phyloP scores from a whole-genome alignment of 1,140 invertebrate species.

The Geopemphigus sp. region DNA sequence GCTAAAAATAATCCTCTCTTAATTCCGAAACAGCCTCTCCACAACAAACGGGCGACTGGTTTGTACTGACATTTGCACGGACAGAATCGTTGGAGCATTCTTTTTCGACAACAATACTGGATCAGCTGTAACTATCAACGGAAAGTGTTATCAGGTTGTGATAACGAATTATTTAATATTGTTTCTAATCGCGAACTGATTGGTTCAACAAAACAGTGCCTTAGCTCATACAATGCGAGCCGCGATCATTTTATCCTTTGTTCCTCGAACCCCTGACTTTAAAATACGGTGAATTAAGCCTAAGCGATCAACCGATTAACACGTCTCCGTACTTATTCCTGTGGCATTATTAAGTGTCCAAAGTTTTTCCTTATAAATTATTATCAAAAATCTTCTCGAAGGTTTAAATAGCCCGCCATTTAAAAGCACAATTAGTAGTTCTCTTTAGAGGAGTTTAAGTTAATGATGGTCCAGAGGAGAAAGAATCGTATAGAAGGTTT shows the following conservation, averaged over 20 bases:
- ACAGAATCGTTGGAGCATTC: constrained; percentile 50
- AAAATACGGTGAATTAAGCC: constrained; percentile 52
- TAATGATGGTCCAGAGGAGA: too few relatives aligned
- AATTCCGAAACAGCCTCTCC: constrained; percentile 54
- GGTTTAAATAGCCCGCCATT: too few relatives aligned
- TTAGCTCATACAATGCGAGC: constrained; percentile 53
- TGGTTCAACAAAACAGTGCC: constrained; percentile 52
- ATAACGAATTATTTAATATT: neutral
- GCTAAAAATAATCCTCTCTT: constrained; percentile 53
- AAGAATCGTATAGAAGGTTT: too few relatives aligned
- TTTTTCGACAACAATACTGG: neutral
- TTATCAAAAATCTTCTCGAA: too few relatives aligned
- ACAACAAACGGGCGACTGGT: constrained; percentile 54
- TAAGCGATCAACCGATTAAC: neutral
- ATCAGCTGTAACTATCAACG: neutral
- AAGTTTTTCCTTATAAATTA: too few relatives aligned
- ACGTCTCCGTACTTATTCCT: neutral
- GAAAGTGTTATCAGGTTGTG: neutral
- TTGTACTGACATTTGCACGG: constrained; percentile 52
- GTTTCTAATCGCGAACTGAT: neutral
- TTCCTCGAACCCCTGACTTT: constrained; percentile 53
- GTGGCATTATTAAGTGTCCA: neutral
- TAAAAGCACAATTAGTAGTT: too few relatives aligned
- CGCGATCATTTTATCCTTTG: constrained; percentile 52
- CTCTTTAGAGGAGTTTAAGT: too few relatives aligned